A percentile compares a stretch with the other conserved stretches of the same genome.
Conservation (phyloP, 2,797 vertebrate genomes). For the Aplochiton taeniatus region DNA sequence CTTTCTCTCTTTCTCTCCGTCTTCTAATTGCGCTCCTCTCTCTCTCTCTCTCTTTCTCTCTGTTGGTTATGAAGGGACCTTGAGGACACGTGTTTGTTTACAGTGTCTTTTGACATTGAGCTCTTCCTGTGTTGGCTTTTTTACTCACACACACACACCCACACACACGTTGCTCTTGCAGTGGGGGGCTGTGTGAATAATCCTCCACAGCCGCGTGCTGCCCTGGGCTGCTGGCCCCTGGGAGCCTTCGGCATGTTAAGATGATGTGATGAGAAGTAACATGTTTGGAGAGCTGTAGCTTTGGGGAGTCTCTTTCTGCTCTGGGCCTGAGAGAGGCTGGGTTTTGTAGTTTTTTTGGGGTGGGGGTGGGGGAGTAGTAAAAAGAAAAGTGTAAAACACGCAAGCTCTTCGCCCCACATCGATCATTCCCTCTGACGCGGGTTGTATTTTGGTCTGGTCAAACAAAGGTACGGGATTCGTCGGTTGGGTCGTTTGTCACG, state of each 20-base stretch:
- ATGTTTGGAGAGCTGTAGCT: constrained; percentile 23
- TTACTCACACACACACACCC: not conserved
- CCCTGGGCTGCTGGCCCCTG: constrained; percentile 10
- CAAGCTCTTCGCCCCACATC: not conserved
- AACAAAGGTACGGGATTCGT: too few relatives aligned
- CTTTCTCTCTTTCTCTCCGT: too few relatives aligned
- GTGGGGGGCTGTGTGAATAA: constrained; percentile 23
- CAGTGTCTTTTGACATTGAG: not conserved
- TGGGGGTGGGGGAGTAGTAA: too few relatives aligned
- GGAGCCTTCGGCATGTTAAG: constrained; percentile 17
- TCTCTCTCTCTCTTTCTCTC: not conserved
- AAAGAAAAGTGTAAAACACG: not conserved
- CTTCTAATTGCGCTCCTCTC: too few relatives aligned
- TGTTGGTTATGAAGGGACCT: not conserved
- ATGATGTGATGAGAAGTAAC: constrained; percentile 30
- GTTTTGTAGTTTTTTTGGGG: too few relatives aligned
- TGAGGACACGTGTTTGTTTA: too few relatives aligned
- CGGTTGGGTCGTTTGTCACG: too few relatives aligned
- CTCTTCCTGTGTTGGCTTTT: not conserved
- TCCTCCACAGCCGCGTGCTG: constrained; percentile 8
- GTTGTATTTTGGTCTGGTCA: too few relatives aligned
- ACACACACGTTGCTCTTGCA: not conserved
- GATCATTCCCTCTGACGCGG: too few relatives aligned
- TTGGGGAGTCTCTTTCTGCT: constrained; percentile 1
- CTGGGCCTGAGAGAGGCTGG: not conserved